Base-by-base conservation (phyloP, 1,140 invertebrate species). In the Nephotettix cincticeps region DNA sequence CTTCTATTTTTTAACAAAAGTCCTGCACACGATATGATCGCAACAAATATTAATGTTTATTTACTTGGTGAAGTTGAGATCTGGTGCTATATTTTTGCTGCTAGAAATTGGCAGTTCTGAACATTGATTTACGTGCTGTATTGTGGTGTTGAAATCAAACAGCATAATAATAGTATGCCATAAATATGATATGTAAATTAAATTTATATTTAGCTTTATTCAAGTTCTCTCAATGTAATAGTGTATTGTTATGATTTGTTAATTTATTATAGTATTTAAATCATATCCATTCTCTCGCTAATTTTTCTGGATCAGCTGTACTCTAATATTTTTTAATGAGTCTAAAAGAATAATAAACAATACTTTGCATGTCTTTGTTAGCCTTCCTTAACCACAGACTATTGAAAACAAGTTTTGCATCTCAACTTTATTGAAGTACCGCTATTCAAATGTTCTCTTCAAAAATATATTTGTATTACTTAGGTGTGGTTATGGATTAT, bases 81-180 rank as follows among this genome's bases (percentile, higher is more conserved):
- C 64, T 67, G 64, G 64, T 67, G 64, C 64, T 67, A 67, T 67
- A 36, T 30, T 40, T 45, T 43, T 45, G 64, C 28, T 45, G 17
- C n/a, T n/a, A 6, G 19, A n/a, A 4, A n/a, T 19, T 64, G 61
- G 61, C 61, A 64, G 61, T 64, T 64, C 61, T 64, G 61, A 64
- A 64, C 61, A 64, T 64, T 64, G 30, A n/a, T 21, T 9, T 2
- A 19, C 6, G 3, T n/a, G n/a, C 47, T n/a, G 17, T 19, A 11
- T 23, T 9, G 9, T 11, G 17, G 47, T 51, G 17, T 4, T 51
- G 3, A n/a, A 51, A 19, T 51, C 21, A 4, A 51, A 23, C 47
- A 51, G 17, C 21, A 6, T 19, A 11, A 43, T 11, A 11, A 51
- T 51, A n/a, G 17, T 23, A 9, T 51, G 21, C 21, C 47, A 19